Base-by-base conservation (phyloP, 2,797 vertebrate genomes). In the Argyrosomus regius region DNA sequence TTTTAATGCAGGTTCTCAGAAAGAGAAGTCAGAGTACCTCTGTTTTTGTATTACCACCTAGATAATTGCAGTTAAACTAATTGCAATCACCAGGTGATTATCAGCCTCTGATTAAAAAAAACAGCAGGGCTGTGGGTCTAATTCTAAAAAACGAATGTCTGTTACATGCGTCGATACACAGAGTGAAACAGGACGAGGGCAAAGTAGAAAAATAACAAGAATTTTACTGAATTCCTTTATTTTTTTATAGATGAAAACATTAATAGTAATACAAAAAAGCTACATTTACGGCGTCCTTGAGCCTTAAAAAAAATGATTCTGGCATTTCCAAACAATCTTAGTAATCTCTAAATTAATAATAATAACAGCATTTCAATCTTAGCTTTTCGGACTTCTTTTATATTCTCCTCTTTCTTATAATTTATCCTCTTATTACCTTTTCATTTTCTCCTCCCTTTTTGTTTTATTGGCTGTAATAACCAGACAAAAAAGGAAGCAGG, bases 31-130 rank as follows among this genome's bases (percentile, higher is more conserved):
- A 31, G 22, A 59, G 18, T 17, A 8, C 20, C 46, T 31, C 26
- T 26, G 39, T 1, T 16, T 67, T 74, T 72, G 50, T 53, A 12
- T 52, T 48, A 24, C 24, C 46, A 11, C 22, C 46, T 3, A 24
- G 26, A 28, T 74, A 62, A 58, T 31, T 60, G 48, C 54, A 57
- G 20, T 69, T 46, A 28, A 26, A 77, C 9, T 81, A 43, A 75
- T 35, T 67, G 18, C 20, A 20, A 75, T 64, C 57, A 72, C 26
- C 66, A 67, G 39, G 41, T 26, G 31, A 74, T 50, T 31, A 17
- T 58, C 43, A 49, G 49, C 12, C 35, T 31, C 39, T 74, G 53
- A 77, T 74, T 52, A 58, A 73, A 70, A 70, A 53, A 81, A 45
- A 0, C 70, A 76, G 60, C 75, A 48, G 1, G 57, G 0, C 16